phyloP scores from a whole-genome alignment of 1,140 invertebrate species.

The Melipona quadrifasciata region DNA sequence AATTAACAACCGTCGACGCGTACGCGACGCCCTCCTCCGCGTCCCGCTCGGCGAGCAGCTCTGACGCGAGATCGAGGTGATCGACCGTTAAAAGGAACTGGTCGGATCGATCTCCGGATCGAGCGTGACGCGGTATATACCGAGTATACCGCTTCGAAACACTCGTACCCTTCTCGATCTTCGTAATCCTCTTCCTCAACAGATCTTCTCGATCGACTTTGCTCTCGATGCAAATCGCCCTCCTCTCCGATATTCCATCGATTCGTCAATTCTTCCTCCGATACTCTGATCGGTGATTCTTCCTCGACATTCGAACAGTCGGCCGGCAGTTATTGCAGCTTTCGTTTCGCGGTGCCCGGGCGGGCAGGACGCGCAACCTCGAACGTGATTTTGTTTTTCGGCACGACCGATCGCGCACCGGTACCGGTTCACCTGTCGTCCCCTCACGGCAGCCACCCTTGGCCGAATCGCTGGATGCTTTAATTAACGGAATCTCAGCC shows the following conservation, averaged over 20 bases:
- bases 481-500: slow-evolving; percentile 69
- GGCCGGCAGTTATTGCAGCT: background rate
- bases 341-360: too few species aligned
- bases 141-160: slow-evolving; percentile 25
- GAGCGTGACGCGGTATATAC: slow-evolving; percentile 35
- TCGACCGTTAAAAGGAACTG: slow-evolving; percentile 57
- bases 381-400: background rate
- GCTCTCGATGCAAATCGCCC: background rate
- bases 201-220: background rate
- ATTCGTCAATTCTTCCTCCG: background rate
- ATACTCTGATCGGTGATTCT: background rate
- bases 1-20: slow-evolving; percentile 54
- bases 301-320: background rate
- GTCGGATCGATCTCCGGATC: slow-evolving; percentile 46
- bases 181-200: background rate
- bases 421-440: slow-evolving; percentile 43
- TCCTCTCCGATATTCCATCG: background rate
- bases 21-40: background rate
- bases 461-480: slow-evolving; percentile 40
- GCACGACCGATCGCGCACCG: background rate
- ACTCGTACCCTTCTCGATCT: background rate
- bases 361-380: background rate
- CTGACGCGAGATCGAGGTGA: slow-evolving; percentile 49
- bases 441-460: slow-evolving; percentile 20
- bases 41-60: slow-evolving; percentile 4